phyloP scores from a whole-genome alignment of 2,113 vertebrate genomes.

The Bujurquina vittata region DNA sequence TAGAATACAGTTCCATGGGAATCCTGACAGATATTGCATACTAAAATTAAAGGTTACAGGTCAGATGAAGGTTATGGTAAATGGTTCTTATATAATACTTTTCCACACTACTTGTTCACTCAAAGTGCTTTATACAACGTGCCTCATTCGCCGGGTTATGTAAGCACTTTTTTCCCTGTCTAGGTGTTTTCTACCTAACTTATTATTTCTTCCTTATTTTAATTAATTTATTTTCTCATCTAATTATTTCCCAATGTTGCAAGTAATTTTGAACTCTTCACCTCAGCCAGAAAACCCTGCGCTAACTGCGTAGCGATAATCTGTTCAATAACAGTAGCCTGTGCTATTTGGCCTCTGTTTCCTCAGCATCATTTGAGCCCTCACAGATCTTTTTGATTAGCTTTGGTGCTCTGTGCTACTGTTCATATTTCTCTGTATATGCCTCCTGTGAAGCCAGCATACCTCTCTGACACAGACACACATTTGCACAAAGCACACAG shows the following conservation, averaged over 20 bases:
- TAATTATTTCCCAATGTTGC: neutral
- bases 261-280: neutral
- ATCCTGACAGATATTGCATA: too few relatives aligned
- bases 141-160: too few relatives aligned
- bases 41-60: neutral
- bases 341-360: neutral
- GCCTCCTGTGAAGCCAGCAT: neutral
- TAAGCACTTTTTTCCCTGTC: too few relatives aligned
- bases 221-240: neutral
- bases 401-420: constrained; percentile 22
- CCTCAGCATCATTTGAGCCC: constrained; percentile 5
- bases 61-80: neutral
- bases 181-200: neutral
- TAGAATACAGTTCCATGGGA: too few relatives aligned
- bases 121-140: too few relatives aligned
- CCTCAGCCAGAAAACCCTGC: neutral
- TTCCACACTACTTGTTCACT: too few relatives aligned
- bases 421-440: neutral
- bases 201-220: neutral
- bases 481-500: constrained; percentile 19
- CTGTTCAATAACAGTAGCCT: neutral
- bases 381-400: constrained; percentile 31
- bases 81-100: too few relatives aligned
- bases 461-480: neutral
- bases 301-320: neutral